phyloP scores from a whole-genome alignment of 2,113 vertebrate genomes.

The Oncorhynchus nerka region DNA sequence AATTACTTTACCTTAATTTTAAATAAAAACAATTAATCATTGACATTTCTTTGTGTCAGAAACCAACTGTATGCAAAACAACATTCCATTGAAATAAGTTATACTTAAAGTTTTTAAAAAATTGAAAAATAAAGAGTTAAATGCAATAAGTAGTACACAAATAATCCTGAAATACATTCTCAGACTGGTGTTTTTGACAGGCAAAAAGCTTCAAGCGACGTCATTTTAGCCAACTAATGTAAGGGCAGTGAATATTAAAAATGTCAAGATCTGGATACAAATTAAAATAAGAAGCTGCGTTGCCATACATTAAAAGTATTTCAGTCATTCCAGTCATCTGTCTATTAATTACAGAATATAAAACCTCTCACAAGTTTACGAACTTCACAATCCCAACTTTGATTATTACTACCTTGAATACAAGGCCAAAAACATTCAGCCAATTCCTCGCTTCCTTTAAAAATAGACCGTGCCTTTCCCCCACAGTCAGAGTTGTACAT shows the following conservation, averaged over 20 bases:
- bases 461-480: too few relatives aligned
- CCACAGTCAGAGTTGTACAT: too few relatives aligned
- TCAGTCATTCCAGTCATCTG: conserved; percentile 9
- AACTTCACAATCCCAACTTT: conserved; percentile 21
- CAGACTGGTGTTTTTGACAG: conserved; percentile 29
- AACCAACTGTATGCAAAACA: conserved; percentile 18
- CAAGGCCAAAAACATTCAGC: conserved; percentile 38
- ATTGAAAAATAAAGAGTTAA: background rate
- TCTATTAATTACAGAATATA: conserved; percentile 16
- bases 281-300: conserved; percentile 18
- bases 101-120: background rate
- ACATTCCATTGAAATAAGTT: conserved; percentile 13
- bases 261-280: conserved; percentile 39
- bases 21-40: conserved; percentile 31
- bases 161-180: conserved; percentile 51
- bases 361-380: conserved; percentile 8
- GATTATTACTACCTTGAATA: conserved; percentile 31
- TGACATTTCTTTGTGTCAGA: background rate
- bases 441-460: too few relatives aligned
- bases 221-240: background rate
- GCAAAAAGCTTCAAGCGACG: conserved; percentile 7
- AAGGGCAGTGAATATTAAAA: conserved; percentile 41
- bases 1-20: conserved; percentile 1
- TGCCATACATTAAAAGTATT: background rate
- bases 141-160: conserved; percentile 8